phyloP scores from a whole-genome alignment of 2,113 vertebrate species.

The Sisor rabdophorus region DNA sequence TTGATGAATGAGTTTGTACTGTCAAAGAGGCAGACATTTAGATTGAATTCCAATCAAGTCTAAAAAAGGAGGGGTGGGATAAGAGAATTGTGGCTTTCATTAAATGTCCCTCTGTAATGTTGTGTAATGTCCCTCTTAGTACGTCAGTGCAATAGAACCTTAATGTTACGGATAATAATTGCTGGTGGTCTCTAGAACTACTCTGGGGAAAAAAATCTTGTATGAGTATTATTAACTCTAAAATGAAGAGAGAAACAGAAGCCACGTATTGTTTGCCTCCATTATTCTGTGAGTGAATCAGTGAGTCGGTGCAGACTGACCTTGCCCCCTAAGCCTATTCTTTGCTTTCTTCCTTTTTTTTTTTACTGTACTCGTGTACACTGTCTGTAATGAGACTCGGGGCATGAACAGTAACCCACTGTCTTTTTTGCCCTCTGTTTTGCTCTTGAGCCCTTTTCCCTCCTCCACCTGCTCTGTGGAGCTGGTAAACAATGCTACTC shows the following conservation, averaged over 20 bases:
- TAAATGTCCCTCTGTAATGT: too few relatives aligned
- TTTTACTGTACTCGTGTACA: not conserved
- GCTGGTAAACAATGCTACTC: constrained; percentile 35
- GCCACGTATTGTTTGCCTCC: not conserved
- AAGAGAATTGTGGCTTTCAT: not conserved
- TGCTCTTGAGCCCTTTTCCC: constrained; percentile 32
- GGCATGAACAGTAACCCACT: constrained; percentile 37
- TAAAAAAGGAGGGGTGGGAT: not conserved
- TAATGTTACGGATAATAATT: not conserved
- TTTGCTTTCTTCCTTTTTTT: not conserved
- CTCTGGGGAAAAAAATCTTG: not conserved
- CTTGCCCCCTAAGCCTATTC: not conserved
- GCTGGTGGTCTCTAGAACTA: not conserved
- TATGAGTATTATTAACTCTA: not conserved
- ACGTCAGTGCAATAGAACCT: not conserved
- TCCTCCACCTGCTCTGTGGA: constrained; percentile 16
- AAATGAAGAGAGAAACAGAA: constrained; percentile 7
- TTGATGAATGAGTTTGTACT: constrained; percentile 38
- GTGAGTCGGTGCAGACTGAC: constrained; percentile 15
- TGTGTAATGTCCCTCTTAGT: not conserved
- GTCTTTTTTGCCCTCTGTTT: constrained; percentile 29
- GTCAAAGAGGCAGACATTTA: constrained; percentile 15
- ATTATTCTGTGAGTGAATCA: constrained; percentile 18
- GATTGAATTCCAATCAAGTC: constrained; percentile 11
- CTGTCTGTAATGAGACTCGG: constrained; percentile 42